A percentile compares a stretch with the other conserved stretches of the same genome.
Conservation (phyloP, 2,888 invertebrate species). For the Podotricha telesiphe region DNA sequence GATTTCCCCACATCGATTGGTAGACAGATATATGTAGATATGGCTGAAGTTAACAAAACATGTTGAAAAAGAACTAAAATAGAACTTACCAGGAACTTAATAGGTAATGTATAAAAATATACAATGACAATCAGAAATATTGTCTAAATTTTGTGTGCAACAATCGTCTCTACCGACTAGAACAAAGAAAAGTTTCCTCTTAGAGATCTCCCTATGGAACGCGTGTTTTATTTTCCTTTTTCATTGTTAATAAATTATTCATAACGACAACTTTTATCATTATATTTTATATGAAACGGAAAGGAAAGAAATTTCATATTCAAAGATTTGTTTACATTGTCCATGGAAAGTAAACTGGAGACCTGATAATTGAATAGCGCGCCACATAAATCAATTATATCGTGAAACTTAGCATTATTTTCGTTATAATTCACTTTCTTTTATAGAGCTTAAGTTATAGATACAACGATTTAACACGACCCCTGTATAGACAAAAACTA, state of each 20-base stretch:
- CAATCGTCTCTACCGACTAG: background rate
- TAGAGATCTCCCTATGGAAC: background rate
- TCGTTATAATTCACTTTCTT: slow-evolving; percentile 1
- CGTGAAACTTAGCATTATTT: slow-evolving; percentile 2
- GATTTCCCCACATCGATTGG: no score
- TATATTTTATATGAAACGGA: slow-evolving; percentile 12
- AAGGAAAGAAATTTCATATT: slow-evolving; percentile 20
- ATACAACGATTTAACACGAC: background rate
- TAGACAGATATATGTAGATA: no score
- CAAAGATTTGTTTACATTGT: slow-evolving; percentile 13
- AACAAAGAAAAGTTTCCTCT: background rate
- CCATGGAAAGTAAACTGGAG: slow-evolving; percentile 7
- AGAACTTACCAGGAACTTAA: background rate
- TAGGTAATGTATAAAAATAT: background rate
- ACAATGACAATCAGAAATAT: background rate
- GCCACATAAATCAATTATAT: slow-evolving; percentile 17
- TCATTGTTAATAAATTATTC: slow-evolving; percentile 16
- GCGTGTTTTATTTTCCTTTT: slow-evolving; percentile 14
- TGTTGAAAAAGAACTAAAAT: background rate
- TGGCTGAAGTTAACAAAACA: no score
- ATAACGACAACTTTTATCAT: slow-evolving; percentile 17
- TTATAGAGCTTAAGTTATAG: slow-evolving; percentile 3
- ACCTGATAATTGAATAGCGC: slow-evolving; percentile 11
- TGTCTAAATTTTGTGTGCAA: no score
- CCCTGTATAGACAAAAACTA: background rate